phyloP scores from a whole-genome alignment of 2,113 vertebrate species.

The Amazona guildingii region DNA sequence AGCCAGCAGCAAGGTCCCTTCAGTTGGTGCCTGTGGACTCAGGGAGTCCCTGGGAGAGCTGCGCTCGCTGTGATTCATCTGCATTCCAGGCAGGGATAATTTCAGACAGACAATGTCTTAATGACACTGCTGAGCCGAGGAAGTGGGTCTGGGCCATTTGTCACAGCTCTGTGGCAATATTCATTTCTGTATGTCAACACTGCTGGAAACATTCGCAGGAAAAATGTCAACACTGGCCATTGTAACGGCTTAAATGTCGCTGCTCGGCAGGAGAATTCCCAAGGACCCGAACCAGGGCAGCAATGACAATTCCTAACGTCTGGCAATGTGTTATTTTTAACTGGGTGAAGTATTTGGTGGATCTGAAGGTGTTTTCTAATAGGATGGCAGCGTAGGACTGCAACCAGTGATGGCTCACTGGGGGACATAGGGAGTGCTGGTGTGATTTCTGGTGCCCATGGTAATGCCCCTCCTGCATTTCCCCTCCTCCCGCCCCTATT shows the following conservation, averaged over 20 bases:
- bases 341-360: no score
- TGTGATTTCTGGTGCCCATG: accelerated
- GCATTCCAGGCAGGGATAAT: slow-evolving; percentile 19
- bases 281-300: accelerated
- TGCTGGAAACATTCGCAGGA: not conserved
- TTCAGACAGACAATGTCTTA: not conserved
- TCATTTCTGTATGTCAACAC: not conserved
- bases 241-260: accelerated
- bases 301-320: accelerated
- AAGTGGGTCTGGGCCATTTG: not conserved
- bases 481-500: not conserved
- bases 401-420: accelerated
- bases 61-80: not conserved
- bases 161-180: not conserved
- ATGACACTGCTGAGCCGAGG: not conserved
- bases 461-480: not conserved
- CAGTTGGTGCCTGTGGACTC: not conserved
- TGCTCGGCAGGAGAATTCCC: not conserved
- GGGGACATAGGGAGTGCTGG: accelerated
- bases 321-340: not conserved
- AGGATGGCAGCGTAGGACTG: accelerated
- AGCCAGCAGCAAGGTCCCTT: not conserved
- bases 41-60: not conserved
- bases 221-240: not conserved
- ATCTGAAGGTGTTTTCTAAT: not conserved